phyloP scores from a whole-genome alignment of 2,113 vertebrate genomes.

The Lepus americanus region DNA sequence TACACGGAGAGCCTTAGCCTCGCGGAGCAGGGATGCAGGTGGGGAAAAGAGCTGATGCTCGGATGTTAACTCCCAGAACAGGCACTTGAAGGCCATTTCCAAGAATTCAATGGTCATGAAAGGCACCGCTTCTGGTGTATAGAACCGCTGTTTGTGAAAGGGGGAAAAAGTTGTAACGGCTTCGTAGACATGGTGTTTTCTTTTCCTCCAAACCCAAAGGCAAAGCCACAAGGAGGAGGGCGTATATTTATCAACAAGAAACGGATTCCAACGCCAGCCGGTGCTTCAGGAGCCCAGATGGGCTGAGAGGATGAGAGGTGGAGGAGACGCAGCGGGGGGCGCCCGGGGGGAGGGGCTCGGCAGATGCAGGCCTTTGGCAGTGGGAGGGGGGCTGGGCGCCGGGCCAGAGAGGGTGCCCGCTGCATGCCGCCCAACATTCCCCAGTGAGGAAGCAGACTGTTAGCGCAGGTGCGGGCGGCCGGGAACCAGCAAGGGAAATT shows the following conservation, averaged over 20 bases:
- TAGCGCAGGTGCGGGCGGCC: background rate
- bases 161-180: background rate
- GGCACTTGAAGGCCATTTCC: background rate
- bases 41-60: background rate
- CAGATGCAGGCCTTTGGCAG: background rate
- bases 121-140: background rate
- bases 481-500: background rate
- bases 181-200: background rate
- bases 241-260: background rate
- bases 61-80: background rate
- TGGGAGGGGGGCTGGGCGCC: no score
- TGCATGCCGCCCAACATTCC: no score
- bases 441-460: background rate
- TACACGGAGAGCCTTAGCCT: background rate
- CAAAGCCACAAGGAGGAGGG: background rate
- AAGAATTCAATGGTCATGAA: slow-evolving; percentile 31
- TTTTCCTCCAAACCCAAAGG: slow-evolving; percentile 46
- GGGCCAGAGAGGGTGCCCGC: no score
- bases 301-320: no score
- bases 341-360: background rate
- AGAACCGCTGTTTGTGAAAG: background rate
- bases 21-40: background rate
- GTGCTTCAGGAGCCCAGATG: background rate
- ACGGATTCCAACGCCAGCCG: background rate
- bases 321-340: no score